Evolutionary conservation across 1,140 invertebrate genomes (phyloP).

Genomic region (Conus betulinus): DNA sequence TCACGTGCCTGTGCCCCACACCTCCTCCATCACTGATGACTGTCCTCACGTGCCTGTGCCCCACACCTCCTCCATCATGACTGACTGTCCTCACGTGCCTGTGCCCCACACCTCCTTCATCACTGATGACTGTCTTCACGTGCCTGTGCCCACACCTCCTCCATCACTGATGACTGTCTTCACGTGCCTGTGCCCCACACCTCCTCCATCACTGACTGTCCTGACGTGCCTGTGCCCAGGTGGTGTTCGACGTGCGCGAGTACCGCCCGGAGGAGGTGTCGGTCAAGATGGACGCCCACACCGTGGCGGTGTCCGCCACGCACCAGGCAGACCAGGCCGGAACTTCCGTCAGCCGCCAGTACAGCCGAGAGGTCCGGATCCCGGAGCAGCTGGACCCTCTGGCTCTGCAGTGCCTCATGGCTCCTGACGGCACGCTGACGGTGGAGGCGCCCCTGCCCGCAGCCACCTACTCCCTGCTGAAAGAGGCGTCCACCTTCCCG

Average conservation of each 20-base stretch:
- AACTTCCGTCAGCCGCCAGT: constrained; percentile 69
- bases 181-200: no score
- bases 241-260: constrained; percentile 66
- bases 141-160: no score
- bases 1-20: no score
- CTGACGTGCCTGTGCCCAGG: not conserved
- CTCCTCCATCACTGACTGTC: no score
- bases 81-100: no score
- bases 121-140: no score
- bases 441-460: constrained; percentile 69
- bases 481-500: constrained; percentile 42
- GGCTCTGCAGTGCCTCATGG: constrained; percentile 67
- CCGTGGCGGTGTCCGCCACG: constrained; percentile 63
- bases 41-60: no score
- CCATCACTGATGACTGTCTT: no score
- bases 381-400: constrained; percentile 70
- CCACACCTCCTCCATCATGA: no score
- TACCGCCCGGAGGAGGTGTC: constrained; percentile 71
- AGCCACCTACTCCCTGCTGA: constrained; percentile 57
- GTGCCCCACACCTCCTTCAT: no score
- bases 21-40: no score
- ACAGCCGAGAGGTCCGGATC: constrained; percentile 69
- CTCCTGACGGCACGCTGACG: constrained; percentile 69
- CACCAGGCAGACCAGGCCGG: constrained; percentile 64
- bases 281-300: constrained; percentile 69